Evolutionary conservation across 1,140 invertebrate species (phyloP).

Genomic region (Neuroterus valhalla): DNA sequence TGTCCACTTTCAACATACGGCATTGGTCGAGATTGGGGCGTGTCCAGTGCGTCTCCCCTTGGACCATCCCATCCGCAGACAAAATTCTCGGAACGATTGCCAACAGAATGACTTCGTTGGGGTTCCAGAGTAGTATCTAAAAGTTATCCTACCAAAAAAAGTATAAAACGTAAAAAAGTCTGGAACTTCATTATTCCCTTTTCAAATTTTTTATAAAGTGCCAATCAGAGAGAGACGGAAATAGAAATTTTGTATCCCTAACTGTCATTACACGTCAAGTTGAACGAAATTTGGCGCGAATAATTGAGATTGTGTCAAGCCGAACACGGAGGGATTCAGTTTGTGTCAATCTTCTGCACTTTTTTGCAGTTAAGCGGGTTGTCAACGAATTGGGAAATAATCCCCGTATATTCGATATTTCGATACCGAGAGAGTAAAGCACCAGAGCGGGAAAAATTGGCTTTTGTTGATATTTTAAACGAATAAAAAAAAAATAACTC

Average conservation of each 20-base stretch:
- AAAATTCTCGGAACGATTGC: too few relatives aligned
- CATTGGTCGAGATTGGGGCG: too few relatives aligned
- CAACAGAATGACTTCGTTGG: too few relatives aligned
- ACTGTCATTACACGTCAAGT: not conserved
- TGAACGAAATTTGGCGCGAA: conserved; percentile 8
- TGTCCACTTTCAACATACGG: too few relatives aligned
- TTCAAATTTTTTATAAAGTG: too few relatives aligned
- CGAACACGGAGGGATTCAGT: not conserved
- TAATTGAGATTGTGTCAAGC: conserved; percentile 17
- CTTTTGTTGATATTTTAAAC: not conserved
- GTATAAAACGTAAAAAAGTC: too few relatives aligned
- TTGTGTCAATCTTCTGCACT: conserved; percentile 4
- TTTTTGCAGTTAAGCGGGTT: conserved; percentile 13
- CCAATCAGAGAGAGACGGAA: too few relatives aligned
- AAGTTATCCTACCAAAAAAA: too few relatives aligned
- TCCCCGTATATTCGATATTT: not conserved
- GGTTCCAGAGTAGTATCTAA: too few relatives aligned
- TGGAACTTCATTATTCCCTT: too few relatives aligned
- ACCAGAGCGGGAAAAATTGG: not conserved
- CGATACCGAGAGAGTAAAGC: not conserved
- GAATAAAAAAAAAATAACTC: not conserved
- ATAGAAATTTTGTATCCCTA: not conserved
- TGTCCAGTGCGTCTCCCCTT: too few relatives aligned
- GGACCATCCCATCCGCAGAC: too few relatives aligned
- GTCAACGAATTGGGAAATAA: conserved; percentile 19